phyloP scores from a whole-genome alignment of 2,113 vertebrate genomes.

The Pleuronectes platessa region DNA sequence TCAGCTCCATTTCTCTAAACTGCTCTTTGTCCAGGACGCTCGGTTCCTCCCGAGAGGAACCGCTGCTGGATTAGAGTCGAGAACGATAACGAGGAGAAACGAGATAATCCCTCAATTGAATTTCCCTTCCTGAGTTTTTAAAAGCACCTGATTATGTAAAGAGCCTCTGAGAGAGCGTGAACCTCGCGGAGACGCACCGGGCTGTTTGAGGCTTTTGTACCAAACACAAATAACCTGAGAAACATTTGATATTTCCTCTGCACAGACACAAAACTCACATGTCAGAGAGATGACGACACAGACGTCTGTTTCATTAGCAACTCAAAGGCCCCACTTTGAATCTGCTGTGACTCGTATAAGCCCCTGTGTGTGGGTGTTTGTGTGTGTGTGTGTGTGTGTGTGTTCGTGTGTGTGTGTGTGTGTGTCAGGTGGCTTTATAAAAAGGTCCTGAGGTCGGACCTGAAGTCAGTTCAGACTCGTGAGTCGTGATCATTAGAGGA shows the following conservation, averaged over 20 bases:
- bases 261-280: slow-evolving; percentile 30
- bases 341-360: slow-evolving; percentile 17
- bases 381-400: slow-evolving; percentile 20
- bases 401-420: slow-evolving; percentile 40
- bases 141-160: slow-evolving; percentile 62
- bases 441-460: slow-evolving; percentile 53
- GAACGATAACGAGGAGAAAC: slow-evolving; percentile 30
- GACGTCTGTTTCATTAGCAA: slow-evolving; percentile 57
- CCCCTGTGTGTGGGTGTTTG: slow-evolving; percentile 17
- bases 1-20: slow-evolving; percentile 16
- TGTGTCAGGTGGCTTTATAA: slow-evolving; percentile 43
- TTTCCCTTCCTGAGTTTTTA: slow-evolving; percentile 55
- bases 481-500: slow-evolving; percentile 25
- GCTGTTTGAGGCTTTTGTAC: slow-evolving; percentile 24
- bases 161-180: slow-evolving; percentile 15
- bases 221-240: slow-evolving; percentile 33
- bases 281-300: slow-evolving; percentile 36
- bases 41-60: slow-evolving; percentile 23
- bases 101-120: slow-evolving; percentile 60
- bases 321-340: slow-evolving; percentile 36
- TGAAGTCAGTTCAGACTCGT: slow-evolving; percentile 39
- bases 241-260: slow-evolving; percentile 24
- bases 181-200: slow-evolving; percentile 2
- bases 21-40: slow-evolving; percentile 25
- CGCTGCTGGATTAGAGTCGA: slow-evolving; percentile 40